Evolutionary conservation across 1,140 invertebrate species (phyloP), one percentile per base, ranked within the genome.

Genomic region (Anastrepha ludens): DNA sequence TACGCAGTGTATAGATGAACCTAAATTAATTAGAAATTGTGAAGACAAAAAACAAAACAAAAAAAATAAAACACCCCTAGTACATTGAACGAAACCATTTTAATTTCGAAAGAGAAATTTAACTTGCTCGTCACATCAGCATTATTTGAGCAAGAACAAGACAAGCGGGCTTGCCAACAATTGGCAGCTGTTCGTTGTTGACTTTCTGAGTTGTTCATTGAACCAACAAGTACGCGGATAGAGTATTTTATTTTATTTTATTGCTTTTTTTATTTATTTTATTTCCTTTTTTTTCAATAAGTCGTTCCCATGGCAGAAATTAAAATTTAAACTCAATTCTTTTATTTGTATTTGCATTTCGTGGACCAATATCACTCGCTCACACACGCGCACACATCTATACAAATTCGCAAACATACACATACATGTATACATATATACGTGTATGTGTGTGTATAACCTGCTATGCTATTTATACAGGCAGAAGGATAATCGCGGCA

Each of bases 401-500:
- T 15, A 87, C 17, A 47, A 67, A 39, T 60, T 58, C 8, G 58
- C 17, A 67, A 50, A 20, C 20, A 74, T 44, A 39, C 15, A 87
- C 65, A 44, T n/a, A 85, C 39, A 29, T 86, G n/a, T 41, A 88
- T 55, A 64, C 41, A 86, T 20, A 65, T 0, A 9, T 67, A 29
- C n/a, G 20, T 87, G 15, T 67, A 70, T 17, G 29, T 78, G 44
- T 85, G 41, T 78, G 86, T 70, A 78, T 86, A 88, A 86, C 59
- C 78, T 55, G 65, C 58, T 60, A 58, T 88, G 13, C 9, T 81
- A n/a, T 59, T 2, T 44, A 87, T 60, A 39, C 70, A 93, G 93
- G 70, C 87, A 92, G 86, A 87, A 78, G 47, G 90, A 93, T 88
- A 93, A 92, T 87, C 89, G 92, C 1, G 92, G 91, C 62, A 88